These are phyloP conservation scores for Taenaris catops DNA, from an alignment of 2,888 invertebrate genomes.

Conservation along the genomic window DNA sequence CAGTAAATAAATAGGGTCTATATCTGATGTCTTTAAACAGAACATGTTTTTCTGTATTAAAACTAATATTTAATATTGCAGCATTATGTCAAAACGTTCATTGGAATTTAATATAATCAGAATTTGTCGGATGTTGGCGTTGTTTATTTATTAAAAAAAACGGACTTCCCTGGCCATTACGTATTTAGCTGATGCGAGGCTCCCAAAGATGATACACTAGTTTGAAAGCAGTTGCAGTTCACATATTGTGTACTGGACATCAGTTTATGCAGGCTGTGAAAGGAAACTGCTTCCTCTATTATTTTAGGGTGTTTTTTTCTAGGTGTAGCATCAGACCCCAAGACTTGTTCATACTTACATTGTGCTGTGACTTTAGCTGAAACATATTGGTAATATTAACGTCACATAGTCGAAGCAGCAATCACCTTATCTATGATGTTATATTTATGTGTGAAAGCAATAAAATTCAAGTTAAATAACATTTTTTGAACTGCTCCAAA, in stretches of 20 bases:
- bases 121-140: constrained; percentile 71
- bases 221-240: constrained; percentile 41
- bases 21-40: constrained; percentile 55
- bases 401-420: constrained; percentile 69
- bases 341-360: constrained; percentile 55
- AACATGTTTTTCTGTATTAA: constrained; percentile 68
- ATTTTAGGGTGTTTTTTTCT: constrained; percentile 79
- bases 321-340: constrained; percentile 64
- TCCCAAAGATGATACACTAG: constrained; percentile 44
- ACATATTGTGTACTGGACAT: constrained; percentile 37
- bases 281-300: constrained; percentile 47
- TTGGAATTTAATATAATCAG: constrained; percentile 69
- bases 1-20: constrained; percentile 68
- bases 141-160: constrained; percentile 60
- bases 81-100: constrained; percentile 69
- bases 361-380: constrained; percentile 64
- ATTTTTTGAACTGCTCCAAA: constrained; percentile 77
- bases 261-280: constrained; percentile 34
- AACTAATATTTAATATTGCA: constrained; percentile 79
- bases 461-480: constrained; percentile 69
- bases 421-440: constrained; percentile 71
- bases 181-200: constrained; percentile 62
- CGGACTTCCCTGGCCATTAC: constrained; percentile 56
- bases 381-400: constrained; percentile 68
- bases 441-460: constrained; percentile 73